These are phyloP conservation scores for Pseudomyrmex sp. DNA, from an alignment of 1,140 invertebrate species.

Conservation along the genomic window DNA sequence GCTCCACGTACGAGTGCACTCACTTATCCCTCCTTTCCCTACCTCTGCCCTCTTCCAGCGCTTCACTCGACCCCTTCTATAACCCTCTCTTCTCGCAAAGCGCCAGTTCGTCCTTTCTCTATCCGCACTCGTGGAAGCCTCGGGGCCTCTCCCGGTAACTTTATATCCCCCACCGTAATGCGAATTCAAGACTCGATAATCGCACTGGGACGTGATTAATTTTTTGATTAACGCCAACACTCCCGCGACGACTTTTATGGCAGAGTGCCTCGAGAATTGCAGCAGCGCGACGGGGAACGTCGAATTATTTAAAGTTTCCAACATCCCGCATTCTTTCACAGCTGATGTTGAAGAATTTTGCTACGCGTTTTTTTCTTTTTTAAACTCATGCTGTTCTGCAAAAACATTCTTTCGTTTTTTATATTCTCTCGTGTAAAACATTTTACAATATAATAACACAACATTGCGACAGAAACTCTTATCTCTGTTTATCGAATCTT, in stretches of 20 bases:
- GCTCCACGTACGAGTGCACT: slow-evolving; percentile 75
- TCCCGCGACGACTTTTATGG: neutral
- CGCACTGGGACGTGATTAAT: slow-evolving; percentile 50
- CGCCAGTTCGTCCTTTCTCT: slow-evolving; percentile 12
- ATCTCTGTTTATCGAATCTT: no score
- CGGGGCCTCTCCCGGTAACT: slow-evolving; percentile 14
- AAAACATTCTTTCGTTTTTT: neutral
- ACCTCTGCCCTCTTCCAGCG: slow-evolving; percentile 17
- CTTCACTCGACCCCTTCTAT: neutral
- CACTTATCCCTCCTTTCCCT: slow-evolving; percentile 51
- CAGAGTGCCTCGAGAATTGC: neutral
- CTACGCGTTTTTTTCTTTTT: neutral
- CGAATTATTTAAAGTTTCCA: slow-evolving; percentile 13
- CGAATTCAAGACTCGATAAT: slow-evolving; percentile 46
- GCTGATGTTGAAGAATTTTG: neutral
- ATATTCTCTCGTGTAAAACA: neutral
- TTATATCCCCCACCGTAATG: slow-evolving; percentile 22
- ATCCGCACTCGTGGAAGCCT: slow-evolving; percentile 23
- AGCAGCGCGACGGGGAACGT: neutral
- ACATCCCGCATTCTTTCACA: neutral
- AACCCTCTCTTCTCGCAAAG: neutral
- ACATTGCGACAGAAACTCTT: no score
- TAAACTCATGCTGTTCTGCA: neutral
- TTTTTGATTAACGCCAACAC: slow-evolving; percentile 34
- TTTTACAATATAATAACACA: no score